phyloP scores from a whole-genome alignment of 2,113 vertebrate species.

The Lamprologus tigripictilis region DNA sequence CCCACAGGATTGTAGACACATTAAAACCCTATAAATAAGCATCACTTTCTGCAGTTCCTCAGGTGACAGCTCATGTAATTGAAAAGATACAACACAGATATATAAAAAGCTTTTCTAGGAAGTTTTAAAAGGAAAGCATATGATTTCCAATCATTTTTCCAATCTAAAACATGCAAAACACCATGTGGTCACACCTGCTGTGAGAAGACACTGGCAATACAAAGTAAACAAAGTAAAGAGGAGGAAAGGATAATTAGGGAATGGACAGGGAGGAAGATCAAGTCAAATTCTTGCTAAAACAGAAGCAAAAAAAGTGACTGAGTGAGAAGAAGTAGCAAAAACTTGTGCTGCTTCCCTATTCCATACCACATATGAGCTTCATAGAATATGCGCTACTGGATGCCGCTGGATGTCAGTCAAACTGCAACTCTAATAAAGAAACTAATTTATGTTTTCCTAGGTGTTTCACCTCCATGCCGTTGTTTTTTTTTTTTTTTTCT shows the following conservation, averaged over 20 bases:
- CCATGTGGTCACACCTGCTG: not conserved
- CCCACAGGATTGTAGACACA: not conserved
- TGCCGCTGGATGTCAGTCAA: not conserved
- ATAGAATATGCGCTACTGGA: not conserved
- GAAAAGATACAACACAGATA: not conserved
- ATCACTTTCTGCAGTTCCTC: not conserved
- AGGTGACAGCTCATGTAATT: not conserved
- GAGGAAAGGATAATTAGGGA: not conserved
- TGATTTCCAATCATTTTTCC: not conserved
- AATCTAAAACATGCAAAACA: not conserved
- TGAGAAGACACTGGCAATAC: not conserved
- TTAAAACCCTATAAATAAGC: not conserved
- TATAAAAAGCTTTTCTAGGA: not conserved
- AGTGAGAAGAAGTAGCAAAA: not conserved
- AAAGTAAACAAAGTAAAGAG: not conserved
- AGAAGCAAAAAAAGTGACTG: not conserved
- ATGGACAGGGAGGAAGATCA: not conserved
- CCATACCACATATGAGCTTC: not conserved
- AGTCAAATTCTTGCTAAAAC: not conserved
- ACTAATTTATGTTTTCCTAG: not conserved
- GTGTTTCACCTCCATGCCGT: not conserved
- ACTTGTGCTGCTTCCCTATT: not conserved
- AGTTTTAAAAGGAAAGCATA: not conserved
- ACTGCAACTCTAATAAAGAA: not conserved
- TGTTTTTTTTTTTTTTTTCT: rapidly evolving